A percentile compares a stretch with the other conserved stretches of the same genome.
These are phyloP conservation scores for Xylocopa sonorina DNA, from an alignment of 1,140 invertebrate genomes.

Conservation along the genomic window DNA sequence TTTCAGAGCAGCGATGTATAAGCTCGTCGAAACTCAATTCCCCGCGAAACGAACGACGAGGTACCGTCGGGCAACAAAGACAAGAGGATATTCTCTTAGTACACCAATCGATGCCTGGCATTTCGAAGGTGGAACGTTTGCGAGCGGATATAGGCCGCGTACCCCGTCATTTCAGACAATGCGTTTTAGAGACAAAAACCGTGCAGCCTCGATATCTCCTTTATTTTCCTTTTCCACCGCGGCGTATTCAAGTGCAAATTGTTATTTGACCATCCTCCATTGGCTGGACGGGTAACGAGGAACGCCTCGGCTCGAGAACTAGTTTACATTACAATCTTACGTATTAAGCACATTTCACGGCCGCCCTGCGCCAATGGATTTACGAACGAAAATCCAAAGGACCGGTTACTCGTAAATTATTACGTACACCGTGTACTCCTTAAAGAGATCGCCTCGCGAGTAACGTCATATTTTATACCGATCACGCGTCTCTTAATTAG, in stretches of 20 bases:
- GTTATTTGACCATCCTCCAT: no score
- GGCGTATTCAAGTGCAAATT: no score
- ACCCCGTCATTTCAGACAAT: constrained; percentile 39
- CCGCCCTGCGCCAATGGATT: no score
- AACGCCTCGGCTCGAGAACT: no score
- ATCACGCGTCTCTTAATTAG: not conserved
- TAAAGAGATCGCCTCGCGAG: constrained; percentile 11
- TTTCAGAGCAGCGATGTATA: not conserved
- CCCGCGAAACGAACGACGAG: constrained; percentile 4
- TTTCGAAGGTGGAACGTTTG: constrained; percentile 9
- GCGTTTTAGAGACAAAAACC: constrained; percentile 15
- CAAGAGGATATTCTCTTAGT: not conserved
- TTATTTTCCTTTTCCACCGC: no score
- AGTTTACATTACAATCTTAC: no score
- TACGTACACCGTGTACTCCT: no score
- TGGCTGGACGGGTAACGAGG: no score
- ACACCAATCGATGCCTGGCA: not conserved
- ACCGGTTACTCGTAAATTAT: no score
- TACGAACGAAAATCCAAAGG: no score
- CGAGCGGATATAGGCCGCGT: not conserved
- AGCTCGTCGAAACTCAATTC: constrained; percentile 41
- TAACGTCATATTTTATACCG: not conserved
- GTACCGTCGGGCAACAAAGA: not conserved
- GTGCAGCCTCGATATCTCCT: not conserved
- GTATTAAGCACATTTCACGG: no score